Evolutionary conservation across 37 sponge, comb jelly and placozoan genomes (phyloP).

Genomic region (Haliclona indistincta): DNA sequence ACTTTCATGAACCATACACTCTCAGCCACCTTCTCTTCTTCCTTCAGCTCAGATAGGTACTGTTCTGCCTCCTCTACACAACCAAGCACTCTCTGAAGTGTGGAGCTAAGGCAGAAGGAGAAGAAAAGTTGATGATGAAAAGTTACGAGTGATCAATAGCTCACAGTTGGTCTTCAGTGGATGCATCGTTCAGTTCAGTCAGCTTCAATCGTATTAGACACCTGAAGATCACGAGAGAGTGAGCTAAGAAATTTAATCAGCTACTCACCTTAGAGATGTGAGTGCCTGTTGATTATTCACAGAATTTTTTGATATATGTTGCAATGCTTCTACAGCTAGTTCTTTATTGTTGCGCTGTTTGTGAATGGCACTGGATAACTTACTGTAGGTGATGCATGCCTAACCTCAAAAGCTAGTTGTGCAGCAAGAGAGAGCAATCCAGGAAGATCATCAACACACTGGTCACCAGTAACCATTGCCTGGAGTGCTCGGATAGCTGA

Average conservation of each 20-base stretch:
- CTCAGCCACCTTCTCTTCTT: constrained; percentile 25
- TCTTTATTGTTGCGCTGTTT: constrained; percentile 60
- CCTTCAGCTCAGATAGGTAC: constrained; percentile 13
- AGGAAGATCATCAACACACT: constrained; percentile 5
- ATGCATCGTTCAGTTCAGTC: constrained; percentile 46
- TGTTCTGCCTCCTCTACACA: constrained; percentile 14
- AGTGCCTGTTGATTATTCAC: constrained; percentile 49
- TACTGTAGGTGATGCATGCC: neutral
- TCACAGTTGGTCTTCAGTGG: neutral
- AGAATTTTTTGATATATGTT: constrained; percentile 44
- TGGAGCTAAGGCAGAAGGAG: constrained; percentile 2
- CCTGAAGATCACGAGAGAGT: neutral
- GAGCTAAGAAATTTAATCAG: neutral
- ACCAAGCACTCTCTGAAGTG: constrained; percentile 8
- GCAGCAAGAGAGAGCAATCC: constrained; percentile 86
- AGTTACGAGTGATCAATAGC: neutral
- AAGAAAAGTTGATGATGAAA: neutral
- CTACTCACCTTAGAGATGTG: constrained; percentile 67
- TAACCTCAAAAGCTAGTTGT: constrained; percentile 89
- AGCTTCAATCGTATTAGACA: constrained; percentile 80
- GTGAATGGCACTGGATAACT: constrained; percentile 1
- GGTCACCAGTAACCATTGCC: constrained; percentile 17
- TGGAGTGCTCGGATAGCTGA: constrained; percentile 38
- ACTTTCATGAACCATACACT: constrained; percentile 78
- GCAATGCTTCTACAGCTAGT: constrained; percentile 69